Base-by-base conservation (phyloP, 2,113 vertebrate genomes). In the Phrynosoma blainvillii region DNA sequence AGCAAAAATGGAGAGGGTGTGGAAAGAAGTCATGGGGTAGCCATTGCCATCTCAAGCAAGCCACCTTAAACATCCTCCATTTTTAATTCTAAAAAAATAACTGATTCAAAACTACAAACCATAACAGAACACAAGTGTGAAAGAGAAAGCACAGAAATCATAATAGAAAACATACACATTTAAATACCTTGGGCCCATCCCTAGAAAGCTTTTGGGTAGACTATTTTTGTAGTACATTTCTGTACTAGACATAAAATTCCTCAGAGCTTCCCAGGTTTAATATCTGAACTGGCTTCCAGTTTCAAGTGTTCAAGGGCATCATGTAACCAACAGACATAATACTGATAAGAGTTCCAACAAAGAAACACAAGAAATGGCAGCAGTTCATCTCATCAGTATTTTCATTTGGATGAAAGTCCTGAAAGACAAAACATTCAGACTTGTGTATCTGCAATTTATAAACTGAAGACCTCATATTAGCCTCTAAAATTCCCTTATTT, bases 61-160 rank as follows among this genome's bases (percentile, higher is more conserved):
- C 16, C 36, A 79, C 30, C 5, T 18, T 20, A 30, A 66, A 4
- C 42, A 66, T 47, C 10, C 10, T 32, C 36, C 9, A 77, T 16
- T 16, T 91, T 3, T 82, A 23, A 77, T 65, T 93, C 32, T 76
- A 79, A 92, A 90, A 73, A 93, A 90, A 68, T 79, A 84, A 84
- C 16, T 92, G 87, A 85, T 83, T 87, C 68, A 88, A 91, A 93
- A 66, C 23, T 82, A 74, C 47, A 0, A 2, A 82, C 56, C 83
- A 54, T 90, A 0, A 3, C 25, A 62, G 82, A 91, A 71, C 85
- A 86, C 77, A 88, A 93, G 75, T 42, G 52, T 73, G 78, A 66
- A 84, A 93, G 90, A 92, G 2, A 93, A 88, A 90, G 80, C 32
- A 27, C 70, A 27, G 11, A 87, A 94, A 87, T 90, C 87, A 85